Evolutionary conservation across 1,140 invertebrate genomes (phyloP), one percentile per base, ranked within the genome.

Genomic region (Lerema accius): DNA sequence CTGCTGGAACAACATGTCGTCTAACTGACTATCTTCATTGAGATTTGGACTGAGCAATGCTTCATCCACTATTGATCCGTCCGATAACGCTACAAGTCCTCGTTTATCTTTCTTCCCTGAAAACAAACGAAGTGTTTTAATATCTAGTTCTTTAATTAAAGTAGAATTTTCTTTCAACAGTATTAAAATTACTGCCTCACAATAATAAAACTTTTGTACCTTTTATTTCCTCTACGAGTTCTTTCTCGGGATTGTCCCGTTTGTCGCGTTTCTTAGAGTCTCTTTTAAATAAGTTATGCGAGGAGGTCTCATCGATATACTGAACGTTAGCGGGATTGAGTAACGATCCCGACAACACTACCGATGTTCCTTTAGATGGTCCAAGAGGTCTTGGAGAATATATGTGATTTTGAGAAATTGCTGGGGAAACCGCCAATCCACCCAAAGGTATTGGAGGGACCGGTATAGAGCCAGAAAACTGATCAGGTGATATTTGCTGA

Each of bases 21-120:
- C 86, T 10, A 76, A 73, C 42, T 82, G 71, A 19, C 42, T 69
- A 14, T 78, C 69, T 1, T 73, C 65, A 3, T 69, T 56, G 6
- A 69, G 82, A 70, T 15, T 74, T 0, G 89, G 67, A 6, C 86
- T 86, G 0, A 93, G 67, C 10, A 92, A 82, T 3, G 91, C 91
- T 66, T 95, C 94, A 61, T 95, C 94, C 0, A 95, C 83, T 19
- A 95, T 80, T 0, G 94, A 93, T 0, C 94, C 94, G 63, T 94
- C 94, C 0, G 92, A 91, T 1, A 95, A 74, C 1, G 93, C 91
- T 1, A 94, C 88, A 1, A 95, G 76, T 5, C 93, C 94, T 3
- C 95, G 91, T 68, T 95, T 94, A 39, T 92, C 92, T 63, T 92
- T 92, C 68, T 93, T 93, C 42, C 89, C 93, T 82, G 68, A 3